Base-by-base conservation (phyloP, 2,888 invertebrate species). In the Cyrtodaria siliqua region DNA sequence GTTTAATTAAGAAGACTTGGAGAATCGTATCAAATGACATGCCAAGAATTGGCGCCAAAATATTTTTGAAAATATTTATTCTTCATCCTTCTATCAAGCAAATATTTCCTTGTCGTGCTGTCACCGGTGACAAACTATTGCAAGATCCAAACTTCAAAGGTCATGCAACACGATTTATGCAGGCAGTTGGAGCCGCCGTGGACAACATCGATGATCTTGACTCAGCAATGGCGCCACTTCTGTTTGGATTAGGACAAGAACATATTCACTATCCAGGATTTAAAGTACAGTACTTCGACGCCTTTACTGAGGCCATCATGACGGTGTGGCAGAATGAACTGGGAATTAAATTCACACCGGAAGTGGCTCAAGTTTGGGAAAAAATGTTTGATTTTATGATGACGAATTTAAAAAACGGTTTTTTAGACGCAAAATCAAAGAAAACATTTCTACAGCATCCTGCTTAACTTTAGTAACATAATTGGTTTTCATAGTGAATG, bases 161-260 rank as follows among this genome's bases (percentile, higher is more conserved):
- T 8, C 90, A 90, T 50, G 89, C 90, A 16, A 78, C 87, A n/a
- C 69, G 90, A n/a, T 90, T 90, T 72, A 89, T 90, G 88, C 88
- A 89, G 59, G 89, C 89, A n/a, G 86, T 90, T 20, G 88, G 87
- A 2, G 87, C 89, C 2, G 87, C 87, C 2, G 84, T 89, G 0
- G 88, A 89, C 47, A 87, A 89, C 57, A 83, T 89, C 8, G 82
- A 87, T 62, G 80, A 87, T 61, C 72, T 86, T 8, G 84, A 88
- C 14, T 60, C 60, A 12, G 63, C 79, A 0, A 73, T 90, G 70
- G 66, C 79, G 6, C 86, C 87, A 12, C 67, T 89, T 16, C 68
- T 90, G 42, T 74, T 83, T n/a, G 81, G 81, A 2, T 78, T 90
- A 6, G 90, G 90, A 12, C 63, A 83, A 40, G 81, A 86, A 56